phyloP scores from a whole-genome alignment of 2,797 vertebrate genomes.

The Fringilla coelebs region DNA sequence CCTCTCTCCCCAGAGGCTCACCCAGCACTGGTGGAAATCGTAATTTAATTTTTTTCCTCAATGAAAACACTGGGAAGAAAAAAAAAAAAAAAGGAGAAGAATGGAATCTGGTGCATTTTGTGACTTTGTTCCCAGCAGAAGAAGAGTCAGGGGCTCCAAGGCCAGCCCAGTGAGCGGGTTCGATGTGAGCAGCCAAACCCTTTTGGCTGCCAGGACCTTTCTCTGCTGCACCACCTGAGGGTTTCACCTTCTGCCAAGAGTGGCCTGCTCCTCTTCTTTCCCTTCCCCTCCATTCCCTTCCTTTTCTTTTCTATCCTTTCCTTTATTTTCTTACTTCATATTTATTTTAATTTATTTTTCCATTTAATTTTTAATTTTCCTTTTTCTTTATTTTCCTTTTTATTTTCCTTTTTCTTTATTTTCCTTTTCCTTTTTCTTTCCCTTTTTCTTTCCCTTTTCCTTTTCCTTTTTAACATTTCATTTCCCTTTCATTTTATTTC shows the following conservation, averaged over 20 bases:
- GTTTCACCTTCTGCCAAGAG: background rate
- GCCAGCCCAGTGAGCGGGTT: rapidly evolving
- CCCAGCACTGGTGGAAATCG: rapidly evolving
- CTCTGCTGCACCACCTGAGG: background rate
- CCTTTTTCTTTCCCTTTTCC: rapidly evolving
- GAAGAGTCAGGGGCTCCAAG: background rate
- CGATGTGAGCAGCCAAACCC: background rate
- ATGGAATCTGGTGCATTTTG: rapidly evolving
- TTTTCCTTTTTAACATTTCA: background rate
- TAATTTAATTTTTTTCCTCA: background rate
- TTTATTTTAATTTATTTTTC: rapidly evolving
- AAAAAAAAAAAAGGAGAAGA: rapidly evolving
- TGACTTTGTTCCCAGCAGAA: background rate
- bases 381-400: background rate
- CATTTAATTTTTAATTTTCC: rapidly evolving
- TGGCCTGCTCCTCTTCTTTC: background rate
- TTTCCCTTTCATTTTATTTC: background rate
- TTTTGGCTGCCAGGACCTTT: background rate
- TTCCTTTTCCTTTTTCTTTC: rapidly evolving
- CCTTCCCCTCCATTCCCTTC: background rate
- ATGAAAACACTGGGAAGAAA: background rate
- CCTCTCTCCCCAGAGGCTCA: rapidly evolving
- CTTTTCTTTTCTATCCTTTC: too few relatives aligned
- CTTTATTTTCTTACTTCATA: too few relatives aligned
- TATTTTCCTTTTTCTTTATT: background rate